Base-by-base conservation (phyloP, 2,797 vertebrate species). In the Acanthurus lineatus region DNA sequence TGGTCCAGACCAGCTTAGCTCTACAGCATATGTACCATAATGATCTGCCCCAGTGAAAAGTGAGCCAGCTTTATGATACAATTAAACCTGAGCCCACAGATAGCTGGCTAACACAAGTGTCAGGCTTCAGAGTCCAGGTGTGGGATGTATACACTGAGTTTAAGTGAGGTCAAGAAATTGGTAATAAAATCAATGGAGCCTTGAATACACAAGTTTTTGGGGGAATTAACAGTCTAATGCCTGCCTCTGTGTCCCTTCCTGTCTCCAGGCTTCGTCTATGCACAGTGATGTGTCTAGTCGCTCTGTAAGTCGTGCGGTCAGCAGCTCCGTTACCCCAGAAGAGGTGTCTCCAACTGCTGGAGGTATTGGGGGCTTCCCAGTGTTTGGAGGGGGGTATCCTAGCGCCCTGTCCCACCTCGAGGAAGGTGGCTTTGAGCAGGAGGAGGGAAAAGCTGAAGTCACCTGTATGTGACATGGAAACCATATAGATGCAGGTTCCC, bases 381-480 rank as follows among this genome's bases (percentile, higher is more conserved):
- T 96, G 20, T 96, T 97, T 56, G 94, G 94, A 19, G 96, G 94
- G 40, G 94, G 93, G 1, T 96, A 96, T 66, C 88, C 93, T 85
- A 94, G 95, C 45, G 90, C 94, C 73, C 87, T 98, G 51, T 95
- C 95, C 56, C 97, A 98, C 81, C 86, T 98, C 75, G 98, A 99
- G 44, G 97, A 99, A 3, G 96, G 96, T 9, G 96, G 96, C 59
- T 95, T 97, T 35, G 98, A 99, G 73, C 97, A 97, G 82, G 98
- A 99, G 19, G 98, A 99, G 25, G 97, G 97, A 25, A 97, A 96
- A 22, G 96, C 96, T 7, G 97, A 99, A 90, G 98, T 99, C 91
- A 99, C 98, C 0, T 99, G 97, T 53, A 99, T 99, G 95, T 99
- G 90, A 73, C 51, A 25, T 14, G 57, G 42, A 8, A 52, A 7